These are phyloP conservation scores for Aporophyla lueneburgensis DNA, from an alignment of 2,888 invertebrate genomes.

Conservation along the genomic window DNA sequence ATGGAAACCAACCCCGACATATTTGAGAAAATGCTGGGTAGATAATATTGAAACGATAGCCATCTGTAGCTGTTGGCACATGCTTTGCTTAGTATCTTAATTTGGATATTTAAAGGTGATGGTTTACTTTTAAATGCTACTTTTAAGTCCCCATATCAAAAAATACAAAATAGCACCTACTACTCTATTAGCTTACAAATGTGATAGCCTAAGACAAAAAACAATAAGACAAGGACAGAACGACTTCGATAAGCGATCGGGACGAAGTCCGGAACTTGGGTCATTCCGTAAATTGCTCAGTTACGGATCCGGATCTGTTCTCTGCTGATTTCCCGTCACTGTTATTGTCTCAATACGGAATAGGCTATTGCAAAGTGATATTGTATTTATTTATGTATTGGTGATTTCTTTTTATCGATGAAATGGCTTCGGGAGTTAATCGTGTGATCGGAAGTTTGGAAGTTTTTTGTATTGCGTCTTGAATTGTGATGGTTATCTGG, in stretches of 20 bases:
- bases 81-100: neutral
- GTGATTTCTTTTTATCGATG: conserved; percentile 49
- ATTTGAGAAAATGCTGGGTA: no score
- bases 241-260: conserved; percentile 57
- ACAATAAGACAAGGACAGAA: conserved; percentile 50
- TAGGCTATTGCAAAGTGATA: conserved; percentile 53
- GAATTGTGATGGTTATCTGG: conserved; percentile 2
- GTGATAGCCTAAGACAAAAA: conserved; percentile 24
- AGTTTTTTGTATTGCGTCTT: conserved; percentile 11
- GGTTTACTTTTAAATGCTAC: no score
- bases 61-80: neutral
- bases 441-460: conserved; percentile 4
- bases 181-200: conserved; percentile 37
- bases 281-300: conserved; percentile 50
- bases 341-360: conserved; percentile 49
- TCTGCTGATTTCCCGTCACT: conserved; percentile 47
- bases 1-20: no score
- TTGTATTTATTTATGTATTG: conserved; percentile 52
- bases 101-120: no score
- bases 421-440: conserved; percentile 28
- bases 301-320: conserved; percentile 28
- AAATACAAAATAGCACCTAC: conserved; percentile 6
- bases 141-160: neutral
- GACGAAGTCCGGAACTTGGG: conserved; percentile 41
- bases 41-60: no score